Evolutionary conservation across 1,140 invertebrate species (phyloP).

Genomic region (Glossosoma conforme): DNA sequence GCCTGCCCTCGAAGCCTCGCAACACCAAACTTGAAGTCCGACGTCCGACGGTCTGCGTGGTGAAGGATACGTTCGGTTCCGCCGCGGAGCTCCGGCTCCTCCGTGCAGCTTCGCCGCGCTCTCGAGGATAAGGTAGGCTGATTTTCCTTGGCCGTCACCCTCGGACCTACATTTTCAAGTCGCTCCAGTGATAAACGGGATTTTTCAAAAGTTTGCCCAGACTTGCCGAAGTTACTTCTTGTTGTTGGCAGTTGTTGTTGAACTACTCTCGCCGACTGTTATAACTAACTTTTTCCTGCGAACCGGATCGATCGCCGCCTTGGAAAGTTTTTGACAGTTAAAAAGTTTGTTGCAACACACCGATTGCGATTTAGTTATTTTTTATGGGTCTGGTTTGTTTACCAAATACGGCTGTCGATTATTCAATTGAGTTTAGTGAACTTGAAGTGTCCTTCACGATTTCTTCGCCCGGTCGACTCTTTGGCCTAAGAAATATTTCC

Average conservation of each 20-base stretch:
- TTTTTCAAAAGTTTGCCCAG: conserved; percentile 23
- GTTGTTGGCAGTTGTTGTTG: conserved; percentile 28
- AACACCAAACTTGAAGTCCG: conserved; percentile 3
- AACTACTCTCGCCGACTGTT: conserved; percentile 15
- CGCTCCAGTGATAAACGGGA: conserved; percentile 19
- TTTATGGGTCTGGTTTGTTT: too few relatives aligned
- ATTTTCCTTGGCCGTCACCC: conserved; percentile 7
- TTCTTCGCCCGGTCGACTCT: too few relatives aligned
- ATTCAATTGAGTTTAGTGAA: background rate
- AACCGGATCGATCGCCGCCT: conserved; percentile 19
- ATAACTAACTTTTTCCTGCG: conserved; percentile 27
- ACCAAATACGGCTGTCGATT: too few relatives aligned
- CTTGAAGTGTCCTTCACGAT: too few relatives aligned
- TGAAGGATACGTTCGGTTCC: background rate
- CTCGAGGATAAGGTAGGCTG: conserved; percentile 13
- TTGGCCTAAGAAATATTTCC: background rate
- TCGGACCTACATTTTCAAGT: conserved; percentile 26
- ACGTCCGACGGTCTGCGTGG: background rate
- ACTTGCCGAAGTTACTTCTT: conserved; percentile 22
- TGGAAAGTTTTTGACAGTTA: conserved; percentile 29
- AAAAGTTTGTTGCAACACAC: conserved; percentile 20
- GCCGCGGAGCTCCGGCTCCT: conserved; percentile 1
- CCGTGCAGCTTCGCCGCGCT: background rate
- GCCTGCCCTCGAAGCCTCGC: conserved; percentile 1
- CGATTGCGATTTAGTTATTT: conserved; percentile 19